A percentile compares a stretch with the other conserved stretches of the same genome.
These are phyloP conservation scores for Fabriciana adippe DNA, from an alignment of 2,888 invertebrate genomes.

Conservation along the genomic window DNA sequence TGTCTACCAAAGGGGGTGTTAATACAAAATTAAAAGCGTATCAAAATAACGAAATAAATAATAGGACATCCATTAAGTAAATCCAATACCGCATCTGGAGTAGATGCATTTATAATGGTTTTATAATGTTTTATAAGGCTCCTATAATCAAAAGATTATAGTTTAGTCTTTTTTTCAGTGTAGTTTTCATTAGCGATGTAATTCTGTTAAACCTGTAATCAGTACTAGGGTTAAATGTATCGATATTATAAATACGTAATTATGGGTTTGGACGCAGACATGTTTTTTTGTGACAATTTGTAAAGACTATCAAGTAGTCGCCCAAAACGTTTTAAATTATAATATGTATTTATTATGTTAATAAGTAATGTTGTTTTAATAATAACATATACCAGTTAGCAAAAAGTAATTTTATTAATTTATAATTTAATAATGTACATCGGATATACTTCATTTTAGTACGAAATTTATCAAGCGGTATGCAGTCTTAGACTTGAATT, in stretches of 20 bases:
- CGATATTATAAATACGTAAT: conserved; percentile 68
- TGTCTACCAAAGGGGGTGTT: conserved; percentile 14
- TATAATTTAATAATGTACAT: no score
- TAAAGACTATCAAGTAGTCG: conserved; percentile 7
- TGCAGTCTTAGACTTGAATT: conserved; percentile 22
- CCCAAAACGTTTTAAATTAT: no score
- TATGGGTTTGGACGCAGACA: conserved; percentile 51
- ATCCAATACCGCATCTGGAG: conserved; percentile 61
- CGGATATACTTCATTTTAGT: no score
- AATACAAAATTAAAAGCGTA: conserved; percentile 37
- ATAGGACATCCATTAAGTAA: conserved; percentile 58
- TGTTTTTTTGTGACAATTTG: conserved; percentile 41
- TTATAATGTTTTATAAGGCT: conserved; percentile 65
- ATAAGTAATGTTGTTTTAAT: no score
- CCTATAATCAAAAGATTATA: conserved; percentile 75
- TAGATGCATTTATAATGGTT: conserved; percentile 77
- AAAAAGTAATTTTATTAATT: no score
- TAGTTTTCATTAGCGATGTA: conserved; percentile 65
- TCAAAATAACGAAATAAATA: conserved; percentile 56
- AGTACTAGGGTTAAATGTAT: conserved; percentile 55
- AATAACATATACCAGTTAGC: no score
- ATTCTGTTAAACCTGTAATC: conserved; percentile 63
- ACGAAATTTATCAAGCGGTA: no score
- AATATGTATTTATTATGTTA: no score
- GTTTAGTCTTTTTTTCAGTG: conserved; percentile 76